Percentiles rank a stretch among this genome's conserved stretches.
These are phyloP conservation scores for Hemicrepidius hirtus DNA, from an alignment of 2,888 invertebrate species.

Conservation along the genomic window DNA sequence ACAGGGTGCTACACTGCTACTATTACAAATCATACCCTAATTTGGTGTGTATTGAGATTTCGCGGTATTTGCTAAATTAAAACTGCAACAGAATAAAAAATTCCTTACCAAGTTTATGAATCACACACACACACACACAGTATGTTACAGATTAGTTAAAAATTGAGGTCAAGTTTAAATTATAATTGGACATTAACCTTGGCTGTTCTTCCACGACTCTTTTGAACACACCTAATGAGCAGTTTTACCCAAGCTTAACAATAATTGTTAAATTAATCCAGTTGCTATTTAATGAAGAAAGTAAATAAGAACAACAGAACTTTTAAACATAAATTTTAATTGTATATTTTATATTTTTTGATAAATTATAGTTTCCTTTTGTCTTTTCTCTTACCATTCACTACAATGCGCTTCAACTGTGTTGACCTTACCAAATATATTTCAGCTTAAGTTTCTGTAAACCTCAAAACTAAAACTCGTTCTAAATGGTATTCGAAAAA, in stretches of 20 bases:
- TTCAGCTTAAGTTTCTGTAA: too few relatives aligned
- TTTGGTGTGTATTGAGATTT: constrained; percentile 24
- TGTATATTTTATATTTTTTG: constrained; percentile 10
- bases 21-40: background rate
- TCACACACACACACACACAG: constrained; percentile 30
- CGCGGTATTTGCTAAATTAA: constrained; percentile 31
- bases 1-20: background rate
- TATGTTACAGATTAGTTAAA: constrained; percentile 36
- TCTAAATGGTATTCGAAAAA: too few relatives aligned
- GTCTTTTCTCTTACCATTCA: background rate
- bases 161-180: constrained; percentile 49
- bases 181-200: constrained; percentile 50
- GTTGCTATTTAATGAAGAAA: constrained; percentile 19
- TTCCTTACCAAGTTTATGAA: constrained; percentile 38
- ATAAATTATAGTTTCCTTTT: constrained; percentile 9
- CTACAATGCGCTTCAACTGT: background rate
- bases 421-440: too few relatives aligned
- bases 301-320: constrained; percentile 14
- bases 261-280: constrained; percentile 15
- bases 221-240: constrained; percentile 13
- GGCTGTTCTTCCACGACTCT: constrained; percentile 8
- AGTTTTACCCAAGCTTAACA: constrained; percentile 21
- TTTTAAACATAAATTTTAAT: constrained; percentile 8
- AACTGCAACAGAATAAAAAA: constrained; percentile 25
- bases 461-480: too few relatives aligned